These are phyloP conservation scores for Varanus komodoensis DNA, from an alignment of 2,113 vertebrate species.

Conservation along the genomic window DNA sequence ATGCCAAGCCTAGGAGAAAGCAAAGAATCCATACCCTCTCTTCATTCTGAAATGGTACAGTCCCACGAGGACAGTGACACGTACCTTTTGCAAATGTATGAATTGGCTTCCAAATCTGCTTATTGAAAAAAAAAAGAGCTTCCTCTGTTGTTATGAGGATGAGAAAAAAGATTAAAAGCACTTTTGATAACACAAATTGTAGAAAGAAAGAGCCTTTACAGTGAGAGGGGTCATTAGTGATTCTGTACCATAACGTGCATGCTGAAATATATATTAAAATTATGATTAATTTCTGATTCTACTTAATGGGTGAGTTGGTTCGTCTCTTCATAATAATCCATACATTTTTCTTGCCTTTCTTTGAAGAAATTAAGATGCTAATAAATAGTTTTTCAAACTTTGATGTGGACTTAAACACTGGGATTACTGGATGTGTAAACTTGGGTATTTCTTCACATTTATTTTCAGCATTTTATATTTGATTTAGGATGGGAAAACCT, in stretches of 20 bases:
- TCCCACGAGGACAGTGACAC: not conserved
- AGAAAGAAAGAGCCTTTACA: not conserved
- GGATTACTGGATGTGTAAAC: not conserved
- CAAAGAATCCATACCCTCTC: not conserved
- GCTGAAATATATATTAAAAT: not conserved
- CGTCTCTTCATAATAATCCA: not conserved
- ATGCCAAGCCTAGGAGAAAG: not conserved
- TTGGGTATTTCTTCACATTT: slow-evolving; percentile 3
- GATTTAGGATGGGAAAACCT: slow-evolving; percentile 24
- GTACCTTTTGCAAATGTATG: not conserved
- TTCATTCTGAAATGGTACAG: not conserved
- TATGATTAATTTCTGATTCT: not conserved
- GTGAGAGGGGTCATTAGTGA: not conserved
- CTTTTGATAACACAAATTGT: not conserved
- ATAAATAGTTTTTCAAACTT: not conserved
- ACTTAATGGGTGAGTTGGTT: not conserved
- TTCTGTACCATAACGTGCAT: not conserved
- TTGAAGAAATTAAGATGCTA: not conserved
- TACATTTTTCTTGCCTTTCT: not conserved
- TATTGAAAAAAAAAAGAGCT: not conserved
- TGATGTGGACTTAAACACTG: not conserved
- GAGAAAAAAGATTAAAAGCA: not conserved
- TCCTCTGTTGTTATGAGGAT: not conserved
- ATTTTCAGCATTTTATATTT: slow-evolving; percentile 21
- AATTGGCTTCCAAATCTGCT: not conserved